phyloP scores from a whole-genome alignment of 2,113 vertebrate species.

The Gulo gulo region DNA sequence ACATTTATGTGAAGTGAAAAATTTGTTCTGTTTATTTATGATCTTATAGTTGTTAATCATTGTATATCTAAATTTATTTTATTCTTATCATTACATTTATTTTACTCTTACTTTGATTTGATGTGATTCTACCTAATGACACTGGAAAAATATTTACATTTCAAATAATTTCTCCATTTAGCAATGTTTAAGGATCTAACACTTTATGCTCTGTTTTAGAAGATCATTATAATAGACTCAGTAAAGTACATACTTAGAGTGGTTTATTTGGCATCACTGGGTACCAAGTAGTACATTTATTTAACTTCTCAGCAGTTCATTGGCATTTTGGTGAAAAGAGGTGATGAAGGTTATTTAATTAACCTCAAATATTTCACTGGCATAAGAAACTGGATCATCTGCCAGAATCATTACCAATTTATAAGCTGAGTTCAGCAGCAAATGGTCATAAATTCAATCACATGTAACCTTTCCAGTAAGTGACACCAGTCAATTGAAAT shows the following conservation, averaged over 20 bases:
- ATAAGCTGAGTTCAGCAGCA: constrained; percentile 78
- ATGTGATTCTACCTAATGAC: background rate
- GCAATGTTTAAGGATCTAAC: background rate
- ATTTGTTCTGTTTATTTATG: background rate
- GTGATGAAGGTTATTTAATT: constrained; percentile 79
- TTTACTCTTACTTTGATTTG: background rate
- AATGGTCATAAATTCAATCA: constrained; percentile 79
- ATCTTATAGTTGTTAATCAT: background rate
- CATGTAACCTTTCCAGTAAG: constrained; percentile 82
- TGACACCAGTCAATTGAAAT: constrained; percentile 77
- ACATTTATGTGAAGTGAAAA: background rate
- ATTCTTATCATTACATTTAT: background rate
- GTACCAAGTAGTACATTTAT: constrained; percentile 69
- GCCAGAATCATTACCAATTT: constrained; percentile 84
- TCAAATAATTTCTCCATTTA: background rate
- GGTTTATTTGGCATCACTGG: constrained; percentile 14
- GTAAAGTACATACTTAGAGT: background rate
- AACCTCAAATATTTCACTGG: constrained; percentile 84
- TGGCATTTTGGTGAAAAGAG: constrained; percentile 72
- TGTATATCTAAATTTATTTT: background rate
- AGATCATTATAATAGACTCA: background rate
- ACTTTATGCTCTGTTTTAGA: background rate
- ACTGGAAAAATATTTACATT: background rate
- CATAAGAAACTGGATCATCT: constrained; percentile 78
- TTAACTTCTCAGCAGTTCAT: constrained; percentile 73